Conservation (phyloP, 1,140 invertebrate species). For the Drusus annulatus region DNA sequence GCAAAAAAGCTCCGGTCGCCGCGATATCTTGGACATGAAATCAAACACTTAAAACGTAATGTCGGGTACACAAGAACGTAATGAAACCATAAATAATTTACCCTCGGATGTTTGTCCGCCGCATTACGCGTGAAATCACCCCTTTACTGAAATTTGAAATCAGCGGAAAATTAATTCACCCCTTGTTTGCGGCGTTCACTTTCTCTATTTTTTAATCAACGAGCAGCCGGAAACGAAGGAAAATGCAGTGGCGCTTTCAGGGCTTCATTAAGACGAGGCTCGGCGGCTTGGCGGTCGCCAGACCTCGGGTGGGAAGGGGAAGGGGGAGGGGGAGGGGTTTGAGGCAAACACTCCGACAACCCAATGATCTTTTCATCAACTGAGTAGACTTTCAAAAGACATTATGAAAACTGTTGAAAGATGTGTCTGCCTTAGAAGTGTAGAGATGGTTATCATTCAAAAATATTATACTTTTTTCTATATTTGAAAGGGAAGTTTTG, state of each 20-base stretch:
- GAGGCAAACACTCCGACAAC: not conserved
- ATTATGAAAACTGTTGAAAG: too few relatives aligned
- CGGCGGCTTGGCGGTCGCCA: slow-evolving; percentile 4
- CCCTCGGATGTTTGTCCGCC: slow-evolving; percentile 5
- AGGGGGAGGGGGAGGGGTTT: not conserved
- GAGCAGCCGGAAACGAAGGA: slow-evolving; percentile 33
- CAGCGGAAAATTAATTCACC: slow-evolving; percentile 3
- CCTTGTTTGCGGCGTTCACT: slow-evolving; percentile 24
- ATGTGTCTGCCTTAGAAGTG: too few relatives aligned
- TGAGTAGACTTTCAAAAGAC: not conserved
- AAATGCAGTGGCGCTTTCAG: slow-evolving; percentile 41
- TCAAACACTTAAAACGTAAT: slow-evolving; percentile 20
- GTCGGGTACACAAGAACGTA: not conserved
- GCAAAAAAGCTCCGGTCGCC: not conserved
- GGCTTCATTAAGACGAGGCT: slow-evolving; percentile 52
- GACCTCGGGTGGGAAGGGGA: not conserved
- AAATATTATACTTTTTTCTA: too few relatives aligned
- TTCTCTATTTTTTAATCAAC: slow-evolving; percentile 54
- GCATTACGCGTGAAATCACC: slow-evolving; percentile 21
- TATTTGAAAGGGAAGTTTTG: too few relatives aligned
- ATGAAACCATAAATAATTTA: slow-evolving; percentile 30
- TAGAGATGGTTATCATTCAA: too few relatives aligned
- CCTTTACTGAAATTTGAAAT: slow-evolving; percentile 16
- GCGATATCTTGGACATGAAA: not conserved
- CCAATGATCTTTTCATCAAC: not conserved